These are phyloP conservation scores for Mesoclemmys tuberculata DNA, from an alignment of 2,113 vertebrate genomes.

Conservation along the genomic window DNA sequence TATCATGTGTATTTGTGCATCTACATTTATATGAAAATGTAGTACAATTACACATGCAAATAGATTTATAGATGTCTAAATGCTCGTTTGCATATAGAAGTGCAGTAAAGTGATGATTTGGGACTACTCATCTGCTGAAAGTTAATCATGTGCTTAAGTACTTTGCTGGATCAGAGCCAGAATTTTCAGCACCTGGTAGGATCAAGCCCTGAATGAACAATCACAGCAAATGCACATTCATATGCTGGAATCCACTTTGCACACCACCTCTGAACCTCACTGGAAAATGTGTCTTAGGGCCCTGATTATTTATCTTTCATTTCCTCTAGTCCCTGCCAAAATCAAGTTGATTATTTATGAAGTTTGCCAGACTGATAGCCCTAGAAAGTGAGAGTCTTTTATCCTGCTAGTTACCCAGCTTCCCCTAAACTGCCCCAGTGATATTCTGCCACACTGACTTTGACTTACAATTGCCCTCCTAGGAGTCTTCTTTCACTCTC, in stretches of 20 bases:
- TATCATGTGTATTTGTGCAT: neutral
- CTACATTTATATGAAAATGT: neutral
- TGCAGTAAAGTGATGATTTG: neutral
- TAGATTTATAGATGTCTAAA: neutral
- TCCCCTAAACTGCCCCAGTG: neutral
- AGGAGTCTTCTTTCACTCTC: neutral
- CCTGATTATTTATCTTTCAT: neutral
- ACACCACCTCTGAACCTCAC: fast-evolving
- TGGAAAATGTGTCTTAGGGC: neutral
- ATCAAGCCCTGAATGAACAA: neutral
- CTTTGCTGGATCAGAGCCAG: neutral
- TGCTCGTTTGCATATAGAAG: neutral
- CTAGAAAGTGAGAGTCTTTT: neutral
- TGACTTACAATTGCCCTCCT: neutral
- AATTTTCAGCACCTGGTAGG: neutral
- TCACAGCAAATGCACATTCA: neutral
- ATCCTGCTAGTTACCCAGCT: neutral
- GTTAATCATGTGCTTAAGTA: neutral
- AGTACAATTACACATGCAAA: neutral
- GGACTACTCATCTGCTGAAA: neutral
- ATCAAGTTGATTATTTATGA: neutral
- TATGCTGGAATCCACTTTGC: neutral
- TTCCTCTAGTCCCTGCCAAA: neutral
- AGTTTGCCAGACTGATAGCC: neutral
- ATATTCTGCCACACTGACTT: neutral